These are phyloP conservation scores for Latheticus oryzae DNA, from an alignment of 2,888 invertebrate species.

Conservation along the genomic window DNA sequence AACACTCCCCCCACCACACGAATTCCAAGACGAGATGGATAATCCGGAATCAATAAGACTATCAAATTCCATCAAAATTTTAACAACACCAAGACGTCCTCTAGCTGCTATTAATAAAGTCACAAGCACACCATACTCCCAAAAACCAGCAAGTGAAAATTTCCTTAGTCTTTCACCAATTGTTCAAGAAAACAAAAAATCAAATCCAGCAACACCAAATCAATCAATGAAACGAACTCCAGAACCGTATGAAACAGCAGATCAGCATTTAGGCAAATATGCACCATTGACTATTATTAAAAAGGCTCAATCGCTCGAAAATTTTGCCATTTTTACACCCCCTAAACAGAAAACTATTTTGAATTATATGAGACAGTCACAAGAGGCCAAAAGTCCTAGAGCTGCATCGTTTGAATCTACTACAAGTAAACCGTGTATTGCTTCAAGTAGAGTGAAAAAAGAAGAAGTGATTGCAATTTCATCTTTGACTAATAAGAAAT, in stretches of 20 bases:
- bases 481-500: slow-evolving; percentile 56
- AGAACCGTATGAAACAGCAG: slow-evolving; percentile 49
- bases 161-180: slow-evolving; percentile 28
- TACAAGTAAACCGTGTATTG: slow-evolving; percentile 55
- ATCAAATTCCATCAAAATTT: neutral
- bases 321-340: slow-evolving; percentile 1
- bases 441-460: slow-evolving; percentile 56
- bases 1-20: slow-evolving; percentile 49
- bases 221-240: slow-evolving; percentile 25
- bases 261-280: slow-evolving; percentile 47
- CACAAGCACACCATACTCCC: slow-evolving; percentile 42
- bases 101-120: slow-evolving; percentile 18
- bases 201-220: slow-evolving; percentile 26
- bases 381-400: no score
- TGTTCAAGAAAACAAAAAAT: neutral
- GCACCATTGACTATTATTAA: slow-evolving; percentile 52
- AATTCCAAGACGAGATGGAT: slow-evolving; percentile 45
- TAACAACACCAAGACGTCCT: slow-evolving; percentile 10
- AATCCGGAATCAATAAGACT: neutral
- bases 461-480: slow-evolving; percentile 55
- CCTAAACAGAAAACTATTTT: slow-evolving; percentile 60
- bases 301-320: slow-evolving; percentile 39
- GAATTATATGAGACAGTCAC: slow-evolving; percentile 51
- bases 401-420: slow-evolving; percentile 29
- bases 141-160: slow-evolving; percentile 15